Conservation (phyloP, 2,797 vertebrate species). For the Spea hammondii region DNA sequence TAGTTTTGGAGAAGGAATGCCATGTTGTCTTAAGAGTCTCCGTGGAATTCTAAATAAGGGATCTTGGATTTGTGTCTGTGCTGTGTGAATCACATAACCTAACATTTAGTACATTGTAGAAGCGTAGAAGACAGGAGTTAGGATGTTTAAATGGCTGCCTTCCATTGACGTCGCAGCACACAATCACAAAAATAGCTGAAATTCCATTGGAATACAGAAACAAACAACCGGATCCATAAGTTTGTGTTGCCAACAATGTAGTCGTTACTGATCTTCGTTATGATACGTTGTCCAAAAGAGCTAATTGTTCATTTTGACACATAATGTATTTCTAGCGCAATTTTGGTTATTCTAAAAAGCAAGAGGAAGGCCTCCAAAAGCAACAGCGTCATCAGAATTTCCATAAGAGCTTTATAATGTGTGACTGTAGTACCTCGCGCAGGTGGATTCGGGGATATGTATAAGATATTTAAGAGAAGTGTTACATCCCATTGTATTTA, state of each 20-base stretch:
- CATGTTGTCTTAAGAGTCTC: constrained; percentile 1
- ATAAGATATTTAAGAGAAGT: neutral
- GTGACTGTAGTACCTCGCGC: neutral
- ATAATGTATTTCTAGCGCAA: neutral
- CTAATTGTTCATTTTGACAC: neutral
- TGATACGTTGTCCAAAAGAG: neutral
- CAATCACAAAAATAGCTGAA: constrained; percentile 8
- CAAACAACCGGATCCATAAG: neutral
- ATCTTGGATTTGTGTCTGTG: neutral
- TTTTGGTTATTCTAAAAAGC: neutral
- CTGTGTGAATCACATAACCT: too few species aligned
- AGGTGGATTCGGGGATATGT: neutral
- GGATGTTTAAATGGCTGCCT: neutral
- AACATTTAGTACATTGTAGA: too few species aligned
- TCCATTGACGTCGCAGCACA: constrained; percentile 3
- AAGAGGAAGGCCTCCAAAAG: too few species aligned
- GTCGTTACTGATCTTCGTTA: neutral
- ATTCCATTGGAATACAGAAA: constrained; percentile 19
- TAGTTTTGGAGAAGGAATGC: constrained; percentile 1
- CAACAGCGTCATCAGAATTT: neutral
- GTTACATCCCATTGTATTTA: neutral
- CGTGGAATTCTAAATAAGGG: too few species aligned
- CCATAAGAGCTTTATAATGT: neutral
- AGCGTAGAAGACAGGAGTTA: too few species aligned
- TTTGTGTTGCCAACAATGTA: neutral